Evolutionary conservation across 1,140 invertebrate species (phyloP), one percentile per base, ranked within the genome.

Genomic region (Drosophila murphyi): DNA sequence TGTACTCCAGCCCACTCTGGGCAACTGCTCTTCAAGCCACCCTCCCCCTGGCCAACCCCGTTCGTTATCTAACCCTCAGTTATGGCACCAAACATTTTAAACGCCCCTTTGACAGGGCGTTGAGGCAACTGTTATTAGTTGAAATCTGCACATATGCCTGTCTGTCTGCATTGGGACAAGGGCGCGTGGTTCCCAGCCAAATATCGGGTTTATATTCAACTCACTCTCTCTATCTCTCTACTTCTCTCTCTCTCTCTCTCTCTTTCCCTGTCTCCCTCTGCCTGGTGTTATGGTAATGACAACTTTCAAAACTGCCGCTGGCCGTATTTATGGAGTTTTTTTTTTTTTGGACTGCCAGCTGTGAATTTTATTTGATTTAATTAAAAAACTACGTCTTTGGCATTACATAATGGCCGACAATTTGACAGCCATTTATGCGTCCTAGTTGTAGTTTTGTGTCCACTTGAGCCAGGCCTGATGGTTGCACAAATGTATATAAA

Each of bases 291-390:
- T 65, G 60, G 35, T 88, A 88, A 89, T 89, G 73, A 89, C 70
- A 89, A 76, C 79, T 75, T 52, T 71, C 28, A 34, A 31, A 61
- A 50, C 5, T 48, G 63, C 83, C 51, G 28, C 50, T 55, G 78
- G 71, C 69, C 28, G 60, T 73, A 80, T 83, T 87, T 80, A 74
- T 62, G 45, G 56, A 62, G 65, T 48, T 60, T 60, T 60, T 45
- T 10, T 10, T 52, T 35, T 85, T 73, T 71, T 69, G 48, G 54
- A 72, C 80, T 8, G 76, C 85, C 83, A 88, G 83, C 83, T 88
- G 83, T 83, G 83, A 88, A 69, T 87, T 87, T 87, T 83, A 87
- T 87, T 87, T 80, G 83, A 88, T 87, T 88, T 88, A 88, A 88
- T 87, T 87, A 83, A 87, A 87, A 45, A 63, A 78, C 32, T 37